A percentile compares a stretch with the other conserved stretches of the same genome.
Evolutionary conservation across 2,113 vertebrate genomes (phyloP).

Genomic region (Cyphomyrus discorhynchus): DNA sequence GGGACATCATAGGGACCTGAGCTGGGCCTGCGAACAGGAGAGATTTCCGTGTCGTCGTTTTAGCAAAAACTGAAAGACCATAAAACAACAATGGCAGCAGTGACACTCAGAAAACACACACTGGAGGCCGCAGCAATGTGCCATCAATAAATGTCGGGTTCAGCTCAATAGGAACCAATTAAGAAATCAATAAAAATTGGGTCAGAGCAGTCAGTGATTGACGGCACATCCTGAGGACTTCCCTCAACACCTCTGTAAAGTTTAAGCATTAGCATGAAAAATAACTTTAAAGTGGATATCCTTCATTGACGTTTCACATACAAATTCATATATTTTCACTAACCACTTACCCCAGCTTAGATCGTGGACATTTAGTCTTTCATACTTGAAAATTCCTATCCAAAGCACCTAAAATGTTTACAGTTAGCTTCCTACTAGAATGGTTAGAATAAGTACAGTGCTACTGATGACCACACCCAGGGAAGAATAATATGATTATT

Average conservation of each 20-base stretch:
- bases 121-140: neutral
- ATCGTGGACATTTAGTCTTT: neutral
- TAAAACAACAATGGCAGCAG: neutral
- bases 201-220: neutral
- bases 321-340: neutral
- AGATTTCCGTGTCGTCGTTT: neutral
- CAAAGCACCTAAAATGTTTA: neutral
- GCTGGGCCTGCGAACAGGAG: slow-evolving; percentile 74
- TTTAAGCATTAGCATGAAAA: neutral
- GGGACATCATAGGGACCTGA: slow-evolving; percentile 99
- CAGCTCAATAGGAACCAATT: neutral
- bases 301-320: neutral
- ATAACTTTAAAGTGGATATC: neutral
- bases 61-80: neutral
- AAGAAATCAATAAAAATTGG: neutral
- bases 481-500: neutral
- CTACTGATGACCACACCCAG: neutral
- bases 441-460: neutral
- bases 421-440: neutral
- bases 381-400: neutral
- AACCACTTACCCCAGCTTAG: neutral
- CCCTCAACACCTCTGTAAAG: neutral
- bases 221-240: neutral
- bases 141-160: neutral
- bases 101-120: neutral